These are phyloP conservation scores for Melanotaenia boesemani DNA, from an alignment of 2,797 vertebrate species.

Conservation along the genomic window DNA sequence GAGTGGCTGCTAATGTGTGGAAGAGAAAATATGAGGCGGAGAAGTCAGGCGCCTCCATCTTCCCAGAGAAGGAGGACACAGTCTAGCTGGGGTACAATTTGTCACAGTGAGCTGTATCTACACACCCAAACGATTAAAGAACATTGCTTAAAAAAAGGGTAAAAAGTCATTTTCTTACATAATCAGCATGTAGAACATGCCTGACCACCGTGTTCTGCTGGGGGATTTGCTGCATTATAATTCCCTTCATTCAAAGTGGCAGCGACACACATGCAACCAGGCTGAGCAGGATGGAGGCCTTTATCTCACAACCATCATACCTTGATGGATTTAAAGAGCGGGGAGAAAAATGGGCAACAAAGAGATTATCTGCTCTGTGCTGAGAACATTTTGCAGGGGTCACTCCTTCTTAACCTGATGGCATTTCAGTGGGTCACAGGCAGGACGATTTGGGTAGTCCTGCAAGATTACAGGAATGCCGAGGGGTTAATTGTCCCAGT, in stretches of 20 bases:
- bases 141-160: conserved; percentile 4
- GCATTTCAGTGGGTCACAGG: too few species aligned
- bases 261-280: conserved; percentile 30
- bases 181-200: conserved; percentile 42
- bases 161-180: conserved; percentile 55
- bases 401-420: background rate
- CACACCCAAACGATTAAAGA: conserved; percentile 35
- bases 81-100: conserved; percentile 27
- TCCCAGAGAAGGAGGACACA: conserved; percentile 10
- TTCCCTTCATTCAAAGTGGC: conserved; percentile 54
- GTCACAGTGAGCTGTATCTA: conserved; percentile 33
- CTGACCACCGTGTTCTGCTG: conserved; percentile 21
- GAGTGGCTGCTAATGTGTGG: conserved; percentile 16
- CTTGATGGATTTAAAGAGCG: conserved; percentile 38
- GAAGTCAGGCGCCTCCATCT: conserved; percentile 1
- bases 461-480: too few species aligned
- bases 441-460: too few species aligned
- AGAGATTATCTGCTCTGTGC: conserved; percentile 42
- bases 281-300: conserved; percentile 43
- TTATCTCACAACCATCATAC: conserved; percentile 32
- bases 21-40: conserved; percentile 1
- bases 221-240: conserved; percentile 58
- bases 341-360: background rate
- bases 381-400: conserved; percentile 14
- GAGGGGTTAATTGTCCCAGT: background rate